phyloP scores from a whole-genome alignment of 2,888 invertebrate genomes.

The Microplitis manilae region DNA sequence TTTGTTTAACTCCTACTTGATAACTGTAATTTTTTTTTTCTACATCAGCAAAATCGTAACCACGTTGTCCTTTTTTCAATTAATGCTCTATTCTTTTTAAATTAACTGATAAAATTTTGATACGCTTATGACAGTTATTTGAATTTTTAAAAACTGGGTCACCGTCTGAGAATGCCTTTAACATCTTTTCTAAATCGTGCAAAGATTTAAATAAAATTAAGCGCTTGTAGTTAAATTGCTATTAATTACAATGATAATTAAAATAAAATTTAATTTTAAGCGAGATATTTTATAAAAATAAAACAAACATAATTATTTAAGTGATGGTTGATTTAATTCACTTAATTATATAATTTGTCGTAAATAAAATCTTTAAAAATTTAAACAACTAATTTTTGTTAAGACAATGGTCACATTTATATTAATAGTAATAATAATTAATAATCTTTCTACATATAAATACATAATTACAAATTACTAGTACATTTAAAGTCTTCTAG shows the following conservation, averaged over 20 bases:
- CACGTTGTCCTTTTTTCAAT: too few species aligned
- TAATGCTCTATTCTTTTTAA: too few species aligned
- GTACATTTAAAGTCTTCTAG: conserved; percentile 52
- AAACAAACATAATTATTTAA: neutral
- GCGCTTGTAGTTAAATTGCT: neutral
- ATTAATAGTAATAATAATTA: conserved; percentile 37
- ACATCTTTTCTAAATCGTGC: too few species aligned
- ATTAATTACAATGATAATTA: too few species aligned
- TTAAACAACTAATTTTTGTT: neutral
- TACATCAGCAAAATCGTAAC: too few species aligned
- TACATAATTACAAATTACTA: conserved; percentile 40
- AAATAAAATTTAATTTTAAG: neutral
- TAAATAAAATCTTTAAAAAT: too few species aligned
- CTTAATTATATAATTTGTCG: neutral
- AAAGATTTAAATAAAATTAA: neutral
- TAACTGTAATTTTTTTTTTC: too few species aligned
- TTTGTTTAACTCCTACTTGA: too few species aligned
- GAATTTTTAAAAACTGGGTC: neutral
- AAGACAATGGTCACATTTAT: neutral
- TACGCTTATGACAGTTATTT: too few species aligned
- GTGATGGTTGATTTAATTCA: neutral
- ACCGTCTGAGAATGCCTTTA: neutral
- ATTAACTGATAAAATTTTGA: too few species aligned
- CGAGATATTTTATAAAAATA: neutral
- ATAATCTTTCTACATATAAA: conserved; percentile 42